A percentile compares a stretch with the other conserved stretches of the same genome.
Evolutionary conservation across 2,113 vertebrate species (phyloP).

Genomic region (Apeltes quadracus): DNA sequence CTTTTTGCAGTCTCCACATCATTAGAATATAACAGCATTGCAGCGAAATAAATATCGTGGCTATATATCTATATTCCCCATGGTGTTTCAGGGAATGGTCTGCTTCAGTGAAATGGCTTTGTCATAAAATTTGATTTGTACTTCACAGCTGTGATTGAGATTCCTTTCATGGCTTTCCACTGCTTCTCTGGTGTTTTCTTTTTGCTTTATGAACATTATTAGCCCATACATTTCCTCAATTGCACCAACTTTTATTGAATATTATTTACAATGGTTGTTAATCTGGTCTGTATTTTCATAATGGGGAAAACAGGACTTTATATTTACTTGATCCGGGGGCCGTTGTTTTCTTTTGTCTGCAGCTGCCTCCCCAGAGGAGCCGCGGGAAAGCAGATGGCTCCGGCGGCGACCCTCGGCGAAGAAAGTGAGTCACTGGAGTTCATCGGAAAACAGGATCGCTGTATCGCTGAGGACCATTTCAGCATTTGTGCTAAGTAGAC

Average conservation of each 20-base stretch:
- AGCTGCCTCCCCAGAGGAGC: constrained; percentile 76
- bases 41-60: not conserved
- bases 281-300: constrained; percentile 12
- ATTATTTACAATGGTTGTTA: not conserved
- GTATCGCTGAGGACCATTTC: constrained; percentile 15
- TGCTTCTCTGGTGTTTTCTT: constrained; percentile 42
- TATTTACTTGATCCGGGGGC: constrained; percentile 10
- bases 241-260: not conserved
- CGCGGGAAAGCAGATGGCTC: constrained; percentile 74
- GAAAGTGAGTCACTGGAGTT: constrained; percentile 65
- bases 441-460: constrained; percentile 16
- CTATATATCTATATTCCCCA: not conserved
- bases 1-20: not conserved
- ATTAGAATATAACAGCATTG: not conserved
- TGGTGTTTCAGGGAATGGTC: not conserved
- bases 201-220: constrained; percentile 24
- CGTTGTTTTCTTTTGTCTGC: constrained; percentile 37
- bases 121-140: not conserved
- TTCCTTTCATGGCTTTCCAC: constrained; percentile 34
- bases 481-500: not conserved
- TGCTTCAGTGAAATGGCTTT: not conserved
- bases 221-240: constrained; percentile 28
- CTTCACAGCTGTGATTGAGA: not conserved
- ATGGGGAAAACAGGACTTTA: not conserved
- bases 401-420: constrained; percentile 79